Conservation (phyloP, 2,113 vertebrate genomes). For the Periophthalmus modestus region DNA sequence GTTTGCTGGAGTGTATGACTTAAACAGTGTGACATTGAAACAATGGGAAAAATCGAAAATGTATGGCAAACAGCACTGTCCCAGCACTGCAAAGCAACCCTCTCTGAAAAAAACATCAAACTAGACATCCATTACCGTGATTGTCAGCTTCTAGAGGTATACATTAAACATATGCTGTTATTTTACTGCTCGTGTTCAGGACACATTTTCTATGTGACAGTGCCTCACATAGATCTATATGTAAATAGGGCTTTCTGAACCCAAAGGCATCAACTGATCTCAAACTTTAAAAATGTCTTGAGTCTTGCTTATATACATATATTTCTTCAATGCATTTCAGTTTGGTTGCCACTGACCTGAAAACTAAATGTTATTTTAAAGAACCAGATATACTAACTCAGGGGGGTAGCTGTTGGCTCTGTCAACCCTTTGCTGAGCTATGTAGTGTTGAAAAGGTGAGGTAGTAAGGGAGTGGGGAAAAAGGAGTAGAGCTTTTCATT, state of each 20-base stretch:
- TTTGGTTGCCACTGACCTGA: conserved; percentile 26
- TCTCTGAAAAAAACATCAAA: conserved; percentile 28
- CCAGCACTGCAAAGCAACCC: conserved; percentile 71
- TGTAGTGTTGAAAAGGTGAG: conserved; percentile 63
- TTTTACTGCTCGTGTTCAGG: conserved; percentile 18
- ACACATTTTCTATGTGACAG: conserved; percentile 22
- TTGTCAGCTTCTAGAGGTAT: conserved; percentile 41
- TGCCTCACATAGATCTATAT: conserved; percentile 39
- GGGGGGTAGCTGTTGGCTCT: conserved; percentile 76
- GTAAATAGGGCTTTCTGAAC: conserved; percentile 38
- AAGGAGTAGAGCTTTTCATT: conserved; percentile 36
- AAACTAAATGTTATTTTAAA: conserved; percentile 19
- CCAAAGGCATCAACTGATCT: conserved; percentile 36
- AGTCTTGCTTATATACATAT: conserved; percentile 14
- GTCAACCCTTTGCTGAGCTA: conserved; percentile 61
- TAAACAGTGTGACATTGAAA: conserved; percentile 38
- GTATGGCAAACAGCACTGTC: conserved; percentile 58
- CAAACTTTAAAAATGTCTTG: conserved; percentile 19
- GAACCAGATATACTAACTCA: conserved; percentile 62
- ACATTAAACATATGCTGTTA: conserved; percentile 24
- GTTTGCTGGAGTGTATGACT: conserved; percentile 53
- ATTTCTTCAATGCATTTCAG: neutral
- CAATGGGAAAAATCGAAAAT: conserved; percentile 65
- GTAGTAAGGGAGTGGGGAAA: conserved; percentile 49
- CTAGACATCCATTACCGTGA: conserved; percentile 36